Percentiles rank a stretch among this genome's conserved stretches.
phyloP scores from a whole-genome alignment of 1,140 invertebrate species.

The Drosophila lacertosa region DNA sequence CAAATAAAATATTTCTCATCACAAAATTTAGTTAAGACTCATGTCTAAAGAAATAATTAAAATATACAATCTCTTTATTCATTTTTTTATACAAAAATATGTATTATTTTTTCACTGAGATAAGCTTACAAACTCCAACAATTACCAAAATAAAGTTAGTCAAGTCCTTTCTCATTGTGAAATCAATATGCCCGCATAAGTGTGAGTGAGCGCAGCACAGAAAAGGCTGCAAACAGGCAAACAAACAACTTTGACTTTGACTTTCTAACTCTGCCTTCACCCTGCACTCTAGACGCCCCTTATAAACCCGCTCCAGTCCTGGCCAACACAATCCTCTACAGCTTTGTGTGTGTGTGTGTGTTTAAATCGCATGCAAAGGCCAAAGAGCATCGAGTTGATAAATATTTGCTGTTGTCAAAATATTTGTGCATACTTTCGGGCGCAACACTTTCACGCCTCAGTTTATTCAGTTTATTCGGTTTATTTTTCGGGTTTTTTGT shows the following conservation, averaged over 20 bases:
- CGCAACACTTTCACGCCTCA: conserved; percentile 54
- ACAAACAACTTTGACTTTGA: conserved; percentile 75
- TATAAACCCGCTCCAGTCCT: background rate
- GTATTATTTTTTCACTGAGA: too few relatives aligned
- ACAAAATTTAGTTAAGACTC: too few relatives aligned
- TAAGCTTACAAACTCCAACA: too few relatives aligned
- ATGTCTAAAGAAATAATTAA: too few relatives aligned
- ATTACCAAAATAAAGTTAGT: too few relatives aligned
- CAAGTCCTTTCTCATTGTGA: too few relatives aligned
- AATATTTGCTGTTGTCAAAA: conserved; percentile 75
- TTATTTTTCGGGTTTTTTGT: conserved; percentile 41
- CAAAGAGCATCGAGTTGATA: conserved; percentile 69
- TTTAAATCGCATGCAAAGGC: conserved; percentile 62
- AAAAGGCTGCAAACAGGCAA: conserved; percentile 38
- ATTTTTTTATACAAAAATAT: too few relatives aligned
- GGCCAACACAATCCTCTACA: background rate
- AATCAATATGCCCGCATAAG: conserved; percentile 10
- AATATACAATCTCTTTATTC: too few relatives aligned
- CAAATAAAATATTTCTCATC: too few relatives aligned
- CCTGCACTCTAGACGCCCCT: conserved; percentile 16
- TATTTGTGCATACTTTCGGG: conserved; percentile 66
- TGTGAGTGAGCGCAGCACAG: background rate
- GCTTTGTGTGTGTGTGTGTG: conserved; percentile 33
- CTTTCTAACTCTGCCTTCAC: conserved; percentile 52
- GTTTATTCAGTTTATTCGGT: conserved; percentile 8